phyloP scores from a whole-genome alignment of 2,888 invertebrate genomes.

The Acrobasis repandana region DNA sequence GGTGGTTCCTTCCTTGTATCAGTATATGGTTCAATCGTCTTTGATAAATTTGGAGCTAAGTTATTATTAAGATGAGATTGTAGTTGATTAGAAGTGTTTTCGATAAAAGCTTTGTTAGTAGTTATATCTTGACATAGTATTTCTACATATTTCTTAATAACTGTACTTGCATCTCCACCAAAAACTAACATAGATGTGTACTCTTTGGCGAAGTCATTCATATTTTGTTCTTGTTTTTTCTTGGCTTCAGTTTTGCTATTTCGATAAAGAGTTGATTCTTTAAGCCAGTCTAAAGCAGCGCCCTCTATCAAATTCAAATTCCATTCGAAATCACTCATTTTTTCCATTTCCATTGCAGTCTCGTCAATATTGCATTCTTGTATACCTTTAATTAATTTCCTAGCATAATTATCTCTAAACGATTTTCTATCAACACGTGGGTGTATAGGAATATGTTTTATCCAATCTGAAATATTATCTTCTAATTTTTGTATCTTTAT shows the following conservation, averaged over 20 bases:
- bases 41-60: not conserved
- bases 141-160: not conserved
- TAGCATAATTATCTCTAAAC: constrained; percentile 13
- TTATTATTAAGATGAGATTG: not conserved
- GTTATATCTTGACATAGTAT: not conserved
- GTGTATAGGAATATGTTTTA: constrained; percentile 33
- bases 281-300: not conserved
- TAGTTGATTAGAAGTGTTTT: not conserved
- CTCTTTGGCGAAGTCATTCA: not conserved
- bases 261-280: not conserved
- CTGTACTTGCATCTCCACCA: not conserved
- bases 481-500: constrained; percentile 10
- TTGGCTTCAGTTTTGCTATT: not conserved
- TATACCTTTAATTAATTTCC: constrained; percentile 15
- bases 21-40: not conserved
- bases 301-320: not conserved
- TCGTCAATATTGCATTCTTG: constrained; percentile 19
- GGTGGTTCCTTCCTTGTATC: not conserved
- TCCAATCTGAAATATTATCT: constrained; percentile 32
- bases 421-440: constrained; percentile 23
- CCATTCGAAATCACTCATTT: not conserved
- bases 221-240: not conserved
- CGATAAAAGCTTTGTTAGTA: not conserved
- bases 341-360: not conserved
- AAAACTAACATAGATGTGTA: not conserved